A percentile compares a stretch with the other conserved stretches of the same genome.
Conservation (phyloP, 2,888 invertebrate genomes). For the Drosophila parthenogenetica region DNA sequence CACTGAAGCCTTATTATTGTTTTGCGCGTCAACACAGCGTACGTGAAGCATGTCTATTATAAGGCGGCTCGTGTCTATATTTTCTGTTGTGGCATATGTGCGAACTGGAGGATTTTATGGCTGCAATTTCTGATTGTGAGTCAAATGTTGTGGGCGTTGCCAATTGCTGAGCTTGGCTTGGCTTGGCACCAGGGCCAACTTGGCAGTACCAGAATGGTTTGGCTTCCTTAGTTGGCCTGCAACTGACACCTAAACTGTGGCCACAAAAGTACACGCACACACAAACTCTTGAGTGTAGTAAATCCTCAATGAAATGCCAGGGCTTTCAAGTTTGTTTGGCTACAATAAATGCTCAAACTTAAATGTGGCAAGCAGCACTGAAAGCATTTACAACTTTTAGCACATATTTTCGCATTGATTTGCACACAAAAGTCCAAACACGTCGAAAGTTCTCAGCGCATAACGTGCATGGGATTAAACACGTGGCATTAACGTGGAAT, state of each 20-base stretch:
- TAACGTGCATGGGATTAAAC: constrained; percentile 64
- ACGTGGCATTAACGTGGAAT: constrained; percentile 47
- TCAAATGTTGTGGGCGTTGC: constrained; percentile 44
- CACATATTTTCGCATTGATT: constrained; percentile 47
- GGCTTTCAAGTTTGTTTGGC: constrained; percentile 54
- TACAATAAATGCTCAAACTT: constrained; percentile 37
- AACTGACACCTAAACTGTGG: constrained; percentile 63
- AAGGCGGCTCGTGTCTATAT: constrained; percentile 46
- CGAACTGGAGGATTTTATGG: constrained; percentile 28
- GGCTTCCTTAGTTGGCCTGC: constrained; percentile 45
- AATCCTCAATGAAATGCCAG: constrained; percentile 39
- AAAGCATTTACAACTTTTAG: constrained; percentile 15
- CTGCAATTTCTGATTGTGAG: constrained; percentile 26
- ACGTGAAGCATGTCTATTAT: constrained; percentile 62
- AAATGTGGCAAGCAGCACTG: constrained; percentile 23
- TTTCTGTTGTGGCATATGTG: constrained; percentile 42
- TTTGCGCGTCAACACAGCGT: constrained; percentile 51
- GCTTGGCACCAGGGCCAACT: constrained; percentile 37
- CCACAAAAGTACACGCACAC: constrained; percentile 48
- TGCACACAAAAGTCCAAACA: constrained; percentile 57
- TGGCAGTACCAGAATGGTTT: constrained; percentile 22
- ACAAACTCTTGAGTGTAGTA: constrained; percentile 17
- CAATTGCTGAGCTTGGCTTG: constrained; percentile 45
- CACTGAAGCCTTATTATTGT: constrained; percentile 58
- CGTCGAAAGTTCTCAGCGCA: constrained; percentile 55